phyloP scores from a whole-genome alignment of 2,888 invertebrate genomes.

The Ophioninae sp. region DNA sequence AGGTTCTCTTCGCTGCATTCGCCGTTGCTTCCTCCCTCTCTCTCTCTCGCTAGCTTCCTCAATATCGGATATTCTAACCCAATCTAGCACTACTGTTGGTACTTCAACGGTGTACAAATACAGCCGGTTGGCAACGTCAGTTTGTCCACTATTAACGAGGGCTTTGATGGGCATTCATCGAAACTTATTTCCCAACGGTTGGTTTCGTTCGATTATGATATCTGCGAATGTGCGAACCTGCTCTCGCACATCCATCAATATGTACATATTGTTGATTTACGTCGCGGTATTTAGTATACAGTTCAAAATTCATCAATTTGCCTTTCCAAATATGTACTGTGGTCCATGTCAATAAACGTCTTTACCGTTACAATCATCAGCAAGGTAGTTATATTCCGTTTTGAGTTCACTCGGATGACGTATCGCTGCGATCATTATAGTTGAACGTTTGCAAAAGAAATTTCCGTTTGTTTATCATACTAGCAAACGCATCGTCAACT shows the following conservation, averaged over 20 bases:
- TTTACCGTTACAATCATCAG: neutral
- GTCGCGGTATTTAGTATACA: constrained; percentile 22
- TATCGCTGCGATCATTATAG: constrained; percentile 1
- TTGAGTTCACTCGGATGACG: neutral
- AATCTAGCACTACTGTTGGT: constrained; percentile 25
- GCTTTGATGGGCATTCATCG: neutral
- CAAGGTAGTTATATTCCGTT: constrained; percentile 10
- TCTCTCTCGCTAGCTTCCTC: constrained; percentile 34
- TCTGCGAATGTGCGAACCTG: neutral
- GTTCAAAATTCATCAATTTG: constrained; percentile 30
- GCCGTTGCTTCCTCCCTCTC: constrained; percentile 36
- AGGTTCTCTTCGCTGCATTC: constrained; percentile 35
- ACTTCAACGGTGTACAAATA: neutral
- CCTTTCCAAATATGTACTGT: constrained; percentile 7
- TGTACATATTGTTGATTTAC: constrained; percentile 15
- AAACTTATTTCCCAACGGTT: constrained; percentile 3
- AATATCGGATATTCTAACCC: constrained; percentile 34
- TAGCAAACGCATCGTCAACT: neutral
- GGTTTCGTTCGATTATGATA: constrained; percentile 3
- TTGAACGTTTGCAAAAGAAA: constrained; percentile 27
- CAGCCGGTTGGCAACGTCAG: neutral
- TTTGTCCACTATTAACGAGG: neutral
- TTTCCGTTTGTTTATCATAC: neutral
- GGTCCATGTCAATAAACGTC: constrained; percentile 15
- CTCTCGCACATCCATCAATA: constrained; percentile 1